A percentile compares a stretch with the other conserved stretches of the same genome.
Conservation (phyloP, 2,113 vertebrate genomes). For the Lepidiolamprologus cunningtoni region DNA sequence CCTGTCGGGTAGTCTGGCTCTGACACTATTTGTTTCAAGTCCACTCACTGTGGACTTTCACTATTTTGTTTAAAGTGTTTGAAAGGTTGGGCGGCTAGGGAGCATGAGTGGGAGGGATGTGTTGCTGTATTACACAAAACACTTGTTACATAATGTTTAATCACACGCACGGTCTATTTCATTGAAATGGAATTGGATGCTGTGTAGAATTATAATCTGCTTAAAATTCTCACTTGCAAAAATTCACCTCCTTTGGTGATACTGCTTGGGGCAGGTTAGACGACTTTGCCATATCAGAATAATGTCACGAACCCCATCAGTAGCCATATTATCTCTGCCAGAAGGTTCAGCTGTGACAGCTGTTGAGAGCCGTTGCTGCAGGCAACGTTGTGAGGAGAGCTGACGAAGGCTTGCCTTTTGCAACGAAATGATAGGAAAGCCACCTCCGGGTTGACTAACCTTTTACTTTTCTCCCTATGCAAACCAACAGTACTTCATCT, state of each 20-base stretch:
- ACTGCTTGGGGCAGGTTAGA: not conserved
- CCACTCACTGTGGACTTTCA: constrained; percentile 1
- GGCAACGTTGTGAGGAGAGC: not conserved
- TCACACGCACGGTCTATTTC: not conserved
- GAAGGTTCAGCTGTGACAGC: constrained; percentile 29
- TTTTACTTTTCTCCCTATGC: not conserved
- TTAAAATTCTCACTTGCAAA: not conserved
- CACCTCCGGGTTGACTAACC: not conserved
- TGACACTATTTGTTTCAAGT: constrained; percentile 5
- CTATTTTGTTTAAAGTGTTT: not conserved
- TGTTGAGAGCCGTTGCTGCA: constrained; percentile 1
- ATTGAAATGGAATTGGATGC: not conserved
- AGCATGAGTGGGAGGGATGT: not conserved
- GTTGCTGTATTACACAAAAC: not conserved
- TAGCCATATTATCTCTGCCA: not conserved
- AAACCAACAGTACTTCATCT: not conserved
- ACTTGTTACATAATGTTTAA: not conserved
- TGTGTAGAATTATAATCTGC: not conserved
- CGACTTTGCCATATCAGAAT: not conserved
- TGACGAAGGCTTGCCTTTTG: not conserved
- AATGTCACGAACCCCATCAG: not conserved
- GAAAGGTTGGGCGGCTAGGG: not conserved
- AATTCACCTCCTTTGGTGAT: not conserved
- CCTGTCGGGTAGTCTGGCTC: not conserved
- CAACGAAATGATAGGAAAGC: not conserved